Base-by-base conservation (phyloP, 2,797 vertebrate species). In the Macropodus opercularis region DNA sequence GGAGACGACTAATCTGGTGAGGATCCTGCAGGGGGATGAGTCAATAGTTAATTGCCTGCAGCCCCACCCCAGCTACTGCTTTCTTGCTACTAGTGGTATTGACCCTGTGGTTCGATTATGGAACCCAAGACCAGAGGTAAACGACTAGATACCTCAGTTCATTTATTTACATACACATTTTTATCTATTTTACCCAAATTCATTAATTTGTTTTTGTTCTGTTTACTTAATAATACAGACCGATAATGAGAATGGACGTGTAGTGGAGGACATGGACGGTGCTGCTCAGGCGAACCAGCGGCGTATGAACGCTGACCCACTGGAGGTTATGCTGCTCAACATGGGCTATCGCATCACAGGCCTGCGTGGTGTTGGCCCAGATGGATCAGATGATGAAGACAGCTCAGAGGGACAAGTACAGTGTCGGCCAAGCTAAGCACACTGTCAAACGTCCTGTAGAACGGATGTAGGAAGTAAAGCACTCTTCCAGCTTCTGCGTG, bases 261-360 rank as follows among this genome's bases (percentile, higher is more conserved):
- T 98, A 19, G 97, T 99, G 4, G 94, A 97, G 73, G 98, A 99
- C 88, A 99, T 98, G 97, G 98, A 99, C 35, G 90, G 96, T 0
- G 98, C 96, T 22, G 97, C 96, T 41, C 96, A 97, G 67, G 98
- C 98, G 11, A 99, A 99, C 89, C 98, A 99, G 92, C 88, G 95
- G 57, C 94, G 98, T 5, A 99, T 99, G 98, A 99, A 99, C 0
- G 96, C 98, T 0, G 97, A 99, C 75, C 98, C 98, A 0, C 77
- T 99, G 88, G 98, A 99, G 83, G 96, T 99, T 71, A 99, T 99
- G 97, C 90, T 99, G 86, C 92, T 98, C 22, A 98, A 99, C 92
- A 99, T 99, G 98, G 98, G 98, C 44, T 99, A 98, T 87, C 92
- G 96, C 85, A 99, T 99, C 90, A 96, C 95, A 0, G 96, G 96